These are phyloP conservation scores for Carcina quercana DNA, from an alignment of 2,888 invertebrate genomes.

Conservation along the genomic window DNA sequence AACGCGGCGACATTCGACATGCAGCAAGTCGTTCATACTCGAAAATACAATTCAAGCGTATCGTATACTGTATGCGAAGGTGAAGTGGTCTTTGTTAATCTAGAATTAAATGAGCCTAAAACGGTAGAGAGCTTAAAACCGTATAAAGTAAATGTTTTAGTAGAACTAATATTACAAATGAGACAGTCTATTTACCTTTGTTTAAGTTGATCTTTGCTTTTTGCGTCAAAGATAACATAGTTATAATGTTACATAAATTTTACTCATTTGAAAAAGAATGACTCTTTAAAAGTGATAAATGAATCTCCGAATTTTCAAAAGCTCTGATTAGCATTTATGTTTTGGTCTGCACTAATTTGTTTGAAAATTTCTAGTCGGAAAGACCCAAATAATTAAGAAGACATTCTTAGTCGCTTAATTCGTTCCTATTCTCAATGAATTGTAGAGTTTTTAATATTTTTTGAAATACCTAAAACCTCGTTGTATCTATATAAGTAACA, in stretches of 20 bases:
- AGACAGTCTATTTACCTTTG: constrained; percentile 65
- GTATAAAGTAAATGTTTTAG: constrained; percentile 66
- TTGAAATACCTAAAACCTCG: constrained; percentile 34
- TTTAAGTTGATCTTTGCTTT: constrained; percentile 67
- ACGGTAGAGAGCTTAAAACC: constrained; percentile 68
- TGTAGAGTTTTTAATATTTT: constrained; percentile 32
- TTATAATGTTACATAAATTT: constrained; percentile 39
- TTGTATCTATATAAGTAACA: constrained; percentile 45
- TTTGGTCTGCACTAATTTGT: constrained; percentile 32
- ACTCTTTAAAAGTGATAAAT: constrained; percentile 22
- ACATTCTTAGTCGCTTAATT: constrained; percentile 46
- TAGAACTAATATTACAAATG: constrained; percentile 60
- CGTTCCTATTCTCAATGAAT: constrained; percentile 55
- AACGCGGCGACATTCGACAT: too few relatives aligned
- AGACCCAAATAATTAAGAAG: constrained; percentile 58
- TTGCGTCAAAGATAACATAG: constrained; percentile 59
- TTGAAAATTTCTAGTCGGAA: constrained; percentile 62
- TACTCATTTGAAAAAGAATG: constrained; percentile 28
- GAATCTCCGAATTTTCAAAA: constrained; percentile 43
- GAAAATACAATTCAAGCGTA: too few relatives aligned
- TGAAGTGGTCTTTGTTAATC: constrained; percentile 52
- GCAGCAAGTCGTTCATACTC: too few relatives aligned
- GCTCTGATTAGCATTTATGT: constrained; percentile 39
- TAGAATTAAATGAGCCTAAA: constrained; percentile 63
- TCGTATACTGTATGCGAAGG: too few relatives aligned